phyloP scores from a whole-genome alignment of 2,797 vertebrate genomes.

The Danionella dracula region DNA sequence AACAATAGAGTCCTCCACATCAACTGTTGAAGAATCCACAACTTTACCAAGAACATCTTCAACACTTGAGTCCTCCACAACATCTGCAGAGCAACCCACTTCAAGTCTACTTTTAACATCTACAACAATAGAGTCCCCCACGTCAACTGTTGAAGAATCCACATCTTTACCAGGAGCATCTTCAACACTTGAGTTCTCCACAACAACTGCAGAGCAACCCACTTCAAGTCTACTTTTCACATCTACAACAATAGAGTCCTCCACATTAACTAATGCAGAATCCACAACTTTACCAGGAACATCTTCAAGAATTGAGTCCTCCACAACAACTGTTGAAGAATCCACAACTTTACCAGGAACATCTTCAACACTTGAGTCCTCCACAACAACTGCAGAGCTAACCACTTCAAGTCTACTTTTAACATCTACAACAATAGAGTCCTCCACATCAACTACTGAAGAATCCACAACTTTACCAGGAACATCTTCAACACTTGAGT shows the following conservation, averaged over 20 bases:
- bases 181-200: background rate
- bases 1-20: background rate
- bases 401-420: background rate
- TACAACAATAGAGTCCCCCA: background rate
- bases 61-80: background rate
- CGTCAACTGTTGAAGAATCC: background rate
- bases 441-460: too few relatives aligned
- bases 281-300: background rate
- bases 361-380: too few relatives aligned
- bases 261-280: background rate
- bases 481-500: too few relatives aligned
- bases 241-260: background rate
- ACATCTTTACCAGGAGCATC: background rate
- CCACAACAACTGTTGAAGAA: background rate
- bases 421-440: background rate
- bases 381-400: background rate
- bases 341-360: background rate
- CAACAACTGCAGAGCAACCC: background rate
- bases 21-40: background rate
- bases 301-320: fast-evolving
- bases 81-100: background rate
- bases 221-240: background rate
- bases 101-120: background rate
- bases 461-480: too few relatives aligned
- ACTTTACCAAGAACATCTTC: background rate